Percentiles rank a stretch among this genome's conserved stretches.
These are phyloP conservation scores for Serinus canaria DNA, from an alignment of 2,113 vertebrate genomes.

Conservation along the genomic window DNA sequence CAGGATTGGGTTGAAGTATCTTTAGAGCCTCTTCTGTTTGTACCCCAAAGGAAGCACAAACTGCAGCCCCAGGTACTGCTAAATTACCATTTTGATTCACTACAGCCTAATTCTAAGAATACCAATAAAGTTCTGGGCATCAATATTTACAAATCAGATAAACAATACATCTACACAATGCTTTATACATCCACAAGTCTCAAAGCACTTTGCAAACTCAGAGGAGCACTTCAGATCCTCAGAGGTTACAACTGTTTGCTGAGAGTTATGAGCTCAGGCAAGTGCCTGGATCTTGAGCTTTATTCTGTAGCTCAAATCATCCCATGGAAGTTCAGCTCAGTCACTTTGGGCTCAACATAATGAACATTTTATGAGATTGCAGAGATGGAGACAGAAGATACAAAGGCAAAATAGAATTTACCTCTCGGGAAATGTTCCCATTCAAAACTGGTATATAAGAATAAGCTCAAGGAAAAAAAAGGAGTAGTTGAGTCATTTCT, in stretches of 20 bases:
- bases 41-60: background rate
- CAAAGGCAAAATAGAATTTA: background rate
- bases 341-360: background rate
- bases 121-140: background rate
- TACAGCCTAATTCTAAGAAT: background rate
- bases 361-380: background rate
- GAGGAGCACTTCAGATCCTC: background rate
- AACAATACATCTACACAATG: background rate
- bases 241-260: background rate
- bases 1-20: accelerated
- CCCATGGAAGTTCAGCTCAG: background rate
- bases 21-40: background rate
- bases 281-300: background rate
- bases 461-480: background rate
- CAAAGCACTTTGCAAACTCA: background rate
- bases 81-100: background rate
- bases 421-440: background rate
- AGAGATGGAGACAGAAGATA: background rate
- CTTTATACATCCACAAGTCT: background rate
- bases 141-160: slow-evolving; percentile 13
- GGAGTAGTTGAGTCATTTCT: background rate
- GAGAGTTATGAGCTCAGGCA: background rate
- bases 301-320: background rate
- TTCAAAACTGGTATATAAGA: background rate
- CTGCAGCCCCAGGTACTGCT: background rate